phyloP scores from a whole-genome alignment of 2,797 vertebrate genomes.

The Neosalanx taihuensis region DNA sequence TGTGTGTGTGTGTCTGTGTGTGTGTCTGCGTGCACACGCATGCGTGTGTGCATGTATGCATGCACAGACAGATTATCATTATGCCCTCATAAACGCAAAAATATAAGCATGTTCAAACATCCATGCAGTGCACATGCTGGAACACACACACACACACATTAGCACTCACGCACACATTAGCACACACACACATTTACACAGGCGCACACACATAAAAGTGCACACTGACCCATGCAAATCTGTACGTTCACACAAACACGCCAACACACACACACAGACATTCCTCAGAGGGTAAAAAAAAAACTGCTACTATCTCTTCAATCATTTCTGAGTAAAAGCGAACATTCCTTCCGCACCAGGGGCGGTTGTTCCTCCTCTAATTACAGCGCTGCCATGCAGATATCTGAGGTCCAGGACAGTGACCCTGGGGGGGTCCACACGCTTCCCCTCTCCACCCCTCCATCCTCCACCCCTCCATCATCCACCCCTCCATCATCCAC shows the following conservation, averaged over 20 bases:
- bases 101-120: neutral
- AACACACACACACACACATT: conserved; percentile 1
- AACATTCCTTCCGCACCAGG: conserved; percentile 65
- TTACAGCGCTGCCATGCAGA: conserved; percentile 66
- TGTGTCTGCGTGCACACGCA: neutral
- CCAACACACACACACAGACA: conserved; percentile 4
- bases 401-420: conserved; percentile 47
- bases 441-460: neutral
- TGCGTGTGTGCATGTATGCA: conserved; percentile 5
- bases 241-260: conserved; percentile 1
- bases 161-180: neutral
- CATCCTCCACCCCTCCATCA: too few relatives aligned
- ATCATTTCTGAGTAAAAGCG: conserved; percentile 52
- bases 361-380: conserved; percentile 68
- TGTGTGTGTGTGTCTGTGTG: neutral
- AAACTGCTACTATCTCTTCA: conserved; percentile 54
- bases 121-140: neutral
- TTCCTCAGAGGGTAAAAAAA: conserved; percentile 8
- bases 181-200: neutral
- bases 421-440: too few relatives aligned
- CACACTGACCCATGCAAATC: conserved; percentile 11
- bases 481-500: too few relatives aligned
- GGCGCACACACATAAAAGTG: neutral
- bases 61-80: conserved; percentile 25
- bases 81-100: neutral